Conservation (phyloP, 2,113 vertebrate species). For the Syrrhaptes paradoxus region DNA sequence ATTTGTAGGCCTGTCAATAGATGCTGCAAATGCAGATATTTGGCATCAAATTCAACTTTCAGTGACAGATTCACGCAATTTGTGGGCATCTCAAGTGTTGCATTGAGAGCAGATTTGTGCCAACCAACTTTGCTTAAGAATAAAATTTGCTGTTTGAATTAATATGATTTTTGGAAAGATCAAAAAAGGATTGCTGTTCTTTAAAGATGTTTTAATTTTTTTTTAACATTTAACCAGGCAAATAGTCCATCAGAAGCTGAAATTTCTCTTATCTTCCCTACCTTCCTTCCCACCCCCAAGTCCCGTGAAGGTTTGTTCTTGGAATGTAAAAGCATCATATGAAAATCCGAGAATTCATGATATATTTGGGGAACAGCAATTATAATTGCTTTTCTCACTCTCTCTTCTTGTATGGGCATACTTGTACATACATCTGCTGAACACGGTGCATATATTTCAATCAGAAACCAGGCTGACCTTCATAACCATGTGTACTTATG, state of each 20-base stretch:
- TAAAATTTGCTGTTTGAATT: neutral
- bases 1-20: constrained; percentile 19
- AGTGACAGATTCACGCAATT: constrained; percentile 10
- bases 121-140: neutral
- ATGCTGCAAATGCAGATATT: constrained; percentile 15
- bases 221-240: neutral
- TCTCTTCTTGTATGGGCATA: constrained; percentile 30
- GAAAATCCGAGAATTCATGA: constrained; percentile 23
- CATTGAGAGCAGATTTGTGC: constrained; percentile 7
- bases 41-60: constrained; percentile 18
- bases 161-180: neutral
- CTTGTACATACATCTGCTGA: constrained; percentile 14
- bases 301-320: neutral
- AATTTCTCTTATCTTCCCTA: neutral
- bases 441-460: constrained; percentile 19
- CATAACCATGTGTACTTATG: neutral
- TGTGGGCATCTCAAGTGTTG: neutral
- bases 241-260: neutral
- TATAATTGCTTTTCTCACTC: constrained; percentile 63
- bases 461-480: constrained; percentile 49
- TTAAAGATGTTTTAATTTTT: neutral
- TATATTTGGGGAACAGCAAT: constrained; percentile 36
- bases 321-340: neutral
- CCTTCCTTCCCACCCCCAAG: too few relatives aligned
- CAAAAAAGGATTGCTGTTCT: neutral